Conservation (phyloP, 2,113 vertebrate species). For the Anarrhichthys ocellatus region DNA sequence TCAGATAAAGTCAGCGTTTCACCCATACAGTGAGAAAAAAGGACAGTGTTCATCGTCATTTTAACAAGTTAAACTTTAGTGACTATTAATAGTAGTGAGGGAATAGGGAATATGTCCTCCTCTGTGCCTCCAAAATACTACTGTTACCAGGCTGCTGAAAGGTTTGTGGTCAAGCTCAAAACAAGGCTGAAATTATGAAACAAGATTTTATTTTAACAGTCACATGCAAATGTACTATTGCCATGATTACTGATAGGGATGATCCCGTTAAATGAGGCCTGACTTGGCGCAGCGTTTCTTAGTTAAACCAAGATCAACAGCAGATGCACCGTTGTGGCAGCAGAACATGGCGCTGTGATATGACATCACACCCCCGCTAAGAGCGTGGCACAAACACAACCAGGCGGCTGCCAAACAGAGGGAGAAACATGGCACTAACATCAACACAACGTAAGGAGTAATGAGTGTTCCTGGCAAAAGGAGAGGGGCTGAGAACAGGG, state of each 20-base stretch:
- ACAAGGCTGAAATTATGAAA: neutral
- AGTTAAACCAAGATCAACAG: constrained; percentile 65
- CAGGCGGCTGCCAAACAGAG: constrained; percentile 65
- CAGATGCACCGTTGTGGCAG: constrained; percentile 72
- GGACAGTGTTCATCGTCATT: neutral
- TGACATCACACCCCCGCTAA: constrained; percentile 81
- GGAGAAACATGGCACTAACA: constrained; percentile 54
- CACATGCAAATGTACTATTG: neutral
- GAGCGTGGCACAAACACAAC: constrained; percentile 78
- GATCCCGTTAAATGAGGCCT: constrained; percentile 45
- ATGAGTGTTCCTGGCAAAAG: constrained; percentile 49
- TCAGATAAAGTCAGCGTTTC: neutral
- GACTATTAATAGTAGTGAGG: neutral
- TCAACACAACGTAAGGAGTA: constrained; percentile 55
- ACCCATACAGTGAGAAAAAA: neutral
- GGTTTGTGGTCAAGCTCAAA: neutral
- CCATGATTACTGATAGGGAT: constrained; percentile 7
- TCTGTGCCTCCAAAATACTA: neutral
- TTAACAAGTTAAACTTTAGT: neutral
- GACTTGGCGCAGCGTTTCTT: constrained; percentile 33
- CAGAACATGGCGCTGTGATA: constrained; percentile 71
- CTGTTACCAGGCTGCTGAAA: neutral
- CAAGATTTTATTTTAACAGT: constrained; percentile 6
- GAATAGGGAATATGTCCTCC: neutral
- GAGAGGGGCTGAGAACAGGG: constrained; percentile 14